Evolutionary conservation across 2,888 invertebrate species (phyloP), one percentile per base, ranked within the genome.

Genomic region (Apeira syringaria): DNA sequence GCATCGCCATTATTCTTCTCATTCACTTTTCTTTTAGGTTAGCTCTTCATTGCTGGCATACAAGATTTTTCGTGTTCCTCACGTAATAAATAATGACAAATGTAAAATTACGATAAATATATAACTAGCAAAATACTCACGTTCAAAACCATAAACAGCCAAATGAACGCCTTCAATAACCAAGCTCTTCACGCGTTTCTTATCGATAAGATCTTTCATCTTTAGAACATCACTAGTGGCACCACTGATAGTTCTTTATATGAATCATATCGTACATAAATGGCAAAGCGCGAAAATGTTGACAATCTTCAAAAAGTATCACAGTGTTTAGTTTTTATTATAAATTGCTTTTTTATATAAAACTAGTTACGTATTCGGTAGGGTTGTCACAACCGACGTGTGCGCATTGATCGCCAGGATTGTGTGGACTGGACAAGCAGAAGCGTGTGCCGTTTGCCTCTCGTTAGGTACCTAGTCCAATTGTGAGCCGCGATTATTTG

Each of bases 401-500:
- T 83, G 86, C 77, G 82, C 67, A 51, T 64, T 61, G 72, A 60
- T 49, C 74, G 88, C 81, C 75, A 75, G 86, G 82, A 80, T 77
- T 74, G 68, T 76, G 78, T 71, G 75, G 67, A 88, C 87, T 88
- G 86, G 61, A 56, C 57, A 51, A 61, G 51, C 44, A 61, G 61
- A 61, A 71, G 69, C 71, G 71, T 70, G 74, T 67, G 67, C 56
- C 64, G 55, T 15, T 65, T 70, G 74, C 73, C 70, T 68, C 64
- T 64, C 69, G 64, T 47, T 44, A 31, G 63, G 73, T 84, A 85
- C 81, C 79, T 84, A 81, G 68, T 70, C 79, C 87, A 88, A 89
- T 88, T 89, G 88, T 86, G 67, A 74, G 74, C 70, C 61, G 80
- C 79, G 78, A 84, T 85, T 85, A 87, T 86, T 86, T 80, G 80